Evolutionary conservation across 1,140 invertebrate species (phyloP).

Genomic region (Leptinotarsa texana): DNA sequence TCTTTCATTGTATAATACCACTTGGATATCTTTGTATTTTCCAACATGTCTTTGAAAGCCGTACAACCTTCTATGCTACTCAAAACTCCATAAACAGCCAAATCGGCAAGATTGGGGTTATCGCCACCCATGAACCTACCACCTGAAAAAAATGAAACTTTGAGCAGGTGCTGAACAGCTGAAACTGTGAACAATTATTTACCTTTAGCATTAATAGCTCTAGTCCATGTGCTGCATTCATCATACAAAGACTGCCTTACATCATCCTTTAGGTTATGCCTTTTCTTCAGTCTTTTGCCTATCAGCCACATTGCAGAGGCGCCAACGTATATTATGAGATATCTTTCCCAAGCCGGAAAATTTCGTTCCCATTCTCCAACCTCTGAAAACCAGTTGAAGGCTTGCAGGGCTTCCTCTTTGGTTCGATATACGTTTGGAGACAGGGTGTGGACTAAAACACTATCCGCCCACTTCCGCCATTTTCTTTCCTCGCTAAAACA

Average conservation of each 20-base stretch:
- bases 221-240: constrained; percentile 81
- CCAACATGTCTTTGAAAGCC: constrained; percentile 83
- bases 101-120: constrained; percentile 88
- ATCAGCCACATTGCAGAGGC: constrained; percentile 93
- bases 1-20: constrained; percentile 53
- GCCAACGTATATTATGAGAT: constrained; percentile 91
- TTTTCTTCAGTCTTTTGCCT: constrained; percentile 85
- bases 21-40: constrained; percentile 70
- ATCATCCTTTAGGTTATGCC: constrained; percentile 83
- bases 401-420: constrained; percentile 78
- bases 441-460: constrained; percentile 85
- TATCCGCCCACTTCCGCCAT: constrained; percentile 95
- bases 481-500: constrained; percentile 75
- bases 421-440: constrained; percentile 97
- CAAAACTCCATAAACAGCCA: constrained; percentile 91
- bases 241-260: constrained; percentile 90
- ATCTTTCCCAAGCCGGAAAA: constrained; percentile 84
- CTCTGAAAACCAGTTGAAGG: constrained; percentile 90
- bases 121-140: constrained; percentile 79
- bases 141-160: neutral
- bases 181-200: neutral
- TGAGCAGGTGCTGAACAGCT: neutral
- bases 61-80: constrained; percentile 93
- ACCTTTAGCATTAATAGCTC: constrained; percentile 49
- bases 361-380: constrained; percentile 90